These are phyloP conservation scores for Bradypus variegatus DNA, from an alignment of 2,797 vertebrate genomes.

Conservation along the genomic window DNA sequence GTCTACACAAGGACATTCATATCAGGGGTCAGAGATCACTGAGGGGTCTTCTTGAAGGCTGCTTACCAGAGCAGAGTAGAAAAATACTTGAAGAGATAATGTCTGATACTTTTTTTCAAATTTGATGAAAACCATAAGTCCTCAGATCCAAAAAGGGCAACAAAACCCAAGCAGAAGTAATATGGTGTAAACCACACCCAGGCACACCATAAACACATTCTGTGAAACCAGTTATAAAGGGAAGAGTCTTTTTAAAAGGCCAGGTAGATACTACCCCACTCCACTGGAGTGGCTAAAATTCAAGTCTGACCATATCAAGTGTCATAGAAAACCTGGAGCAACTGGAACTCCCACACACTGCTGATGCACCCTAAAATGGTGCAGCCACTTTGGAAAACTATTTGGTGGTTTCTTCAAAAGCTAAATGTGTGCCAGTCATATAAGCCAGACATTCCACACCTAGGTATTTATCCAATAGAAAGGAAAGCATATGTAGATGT, in stretches of 20 bases:
- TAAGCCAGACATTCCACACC: not conserved
- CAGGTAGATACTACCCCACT: not conserved
- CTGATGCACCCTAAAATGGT: rapidly evolving
- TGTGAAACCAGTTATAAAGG: not conserved
- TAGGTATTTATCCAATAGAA: not conserved
- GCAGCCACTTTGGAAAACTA: not conserved
- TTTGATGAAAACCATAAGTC: not conserved
- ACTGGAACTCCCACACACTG: not conserved
- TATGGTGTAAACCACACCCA: not conserved
- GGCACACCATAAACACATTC: not conserved
- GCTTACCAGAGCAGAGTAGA: not conserved
- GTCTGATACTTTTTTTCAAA: not conserved
- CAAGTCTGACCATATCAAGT: not conserved
- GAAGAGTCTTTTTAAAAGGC: not conserved
- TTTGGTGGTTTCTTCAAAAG: not conserved
- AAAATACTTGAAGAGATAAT: not conserved
- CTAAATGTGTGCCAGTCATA: not conserved
- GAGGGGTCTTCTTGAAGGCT: rapidly evolving
- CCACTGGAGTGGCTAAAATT: not conserved
- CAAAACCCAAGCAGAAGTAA: not conserved
- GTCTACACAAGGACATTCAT: rapidly evolving
- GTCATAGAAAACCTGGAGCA: not conserved
- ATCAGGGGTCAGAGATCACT: rapidly evolving
- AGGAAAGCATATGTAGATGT: not conserved
- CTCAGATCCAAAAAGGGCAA: not conserved